A percentile compares a stretch with the other conserved stretches of the same genome.
Evolutionary conservation across 2,113 vertebrate species (phyloP).

Genomic region (Chloropsis hardwickii): DNA sequence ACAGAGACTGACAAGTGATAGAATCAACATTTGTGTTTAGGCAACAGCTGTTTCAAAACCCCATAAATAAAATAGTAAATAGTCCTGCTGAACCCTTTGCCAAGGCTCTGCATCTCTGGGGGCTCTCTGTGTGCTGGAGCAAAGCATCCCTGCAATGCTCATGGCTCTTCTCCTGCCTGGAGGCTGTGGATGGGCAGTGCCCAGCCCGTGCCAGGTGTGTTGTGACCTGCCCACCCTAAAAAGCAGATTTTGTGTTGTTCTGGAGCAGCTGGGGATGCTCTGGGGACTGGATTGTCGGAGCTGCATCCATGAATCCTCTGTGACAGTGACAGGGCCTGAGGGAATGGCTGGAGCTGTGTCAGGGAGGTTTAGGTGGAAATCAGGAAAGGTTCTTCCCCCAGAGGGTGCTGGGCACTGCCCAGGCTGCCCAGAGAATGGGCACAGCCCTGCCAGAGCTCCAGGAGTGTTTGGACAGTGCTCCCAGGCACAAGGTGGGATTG

Average conservation of each 20-base stretch:
- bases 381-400: not conserved
- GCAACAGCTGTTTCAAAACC: not conserved
- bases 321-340: fast-evolving
- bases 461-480: fast-evolving
- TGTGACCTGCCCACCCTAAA: not conserved
- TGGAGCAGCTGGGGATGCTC: not conserved
- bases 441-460: not conserved
- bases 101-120: not conserved
- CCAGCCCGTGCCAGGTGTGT: not conserved
- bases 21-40: not conserved
- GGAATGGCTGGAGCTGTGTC: not conserved
- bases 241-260: not conserved
- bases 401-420: not conserved
- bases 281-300: not conserved
- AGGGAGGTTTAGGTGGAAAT: not conserved
- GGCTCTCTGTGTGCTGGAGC: not conserved
- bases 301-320: not conserved
- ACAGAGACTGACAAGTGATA: not conserved
- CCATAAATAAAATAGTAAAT: fast-evolving
- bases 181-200: not conserved
- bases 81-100: not conserved
- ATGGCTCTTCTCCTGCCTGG: fast-evolving
- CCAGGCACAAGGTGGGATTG: not conserved
- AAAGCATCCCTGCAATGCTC: not conserved
- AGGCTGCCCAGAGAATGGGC: not conserved